Conservation (phyloP, 2,888 invertebrate genomes). For the Caenorhabditis sp. region DNA sequence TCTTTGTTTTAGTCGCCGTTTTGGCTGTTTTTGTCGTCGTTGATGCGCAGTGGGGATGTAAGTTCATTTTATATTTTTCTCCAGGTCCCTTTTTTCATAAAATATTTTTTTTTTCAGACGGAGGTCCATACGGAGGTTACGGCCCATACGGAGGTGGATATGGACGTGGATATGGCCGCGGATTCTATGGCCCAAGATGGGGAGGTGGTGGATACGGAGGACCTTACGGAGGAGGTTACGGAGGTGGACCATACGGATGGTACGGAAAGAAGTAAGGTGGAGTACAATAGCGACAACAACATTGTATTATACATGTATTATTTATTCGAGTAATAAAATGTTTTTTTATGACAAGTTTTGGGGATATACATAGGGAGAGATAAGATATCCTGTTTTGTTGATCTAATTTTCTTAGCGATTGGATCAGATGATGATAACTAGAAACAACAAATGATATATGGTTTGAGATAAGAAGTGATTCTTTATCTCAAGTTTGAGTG, state of each 20-base stretch:
- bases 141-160: slow-evolving; percentile 1
- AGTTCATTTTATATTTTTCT: slow-evolving; percentile 2
- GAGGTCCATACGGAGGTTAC: slow-evolving; percentile 10
- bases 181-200: neutral
- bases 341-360: neutral
- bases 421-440: too few relatives aligned
- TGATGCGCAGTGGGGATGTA: slow-evolving; percentile 40
- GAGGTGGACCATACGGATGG: slow-evolving; percentile 19
- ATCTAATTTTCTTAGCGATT: too few relatives aligned
- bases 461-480: too few relatives aligned
- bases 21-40: slow-evolving; percentile 17
- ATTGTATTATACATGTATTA: neutral
- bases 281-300: neutral
- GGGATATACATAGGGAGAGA: too few relatives aligned
- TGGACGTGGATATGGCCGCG: slow-evolving; percentile 9
- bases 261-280: slow-evolving; percentile 10
- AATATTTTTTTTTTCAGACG: slow-evolving; percentile 12
- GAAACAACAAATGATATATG: too few relatives aligned
- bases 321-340: neutral
- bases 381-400: too few relatives aligned
- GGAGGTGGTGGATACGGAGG: neutral
- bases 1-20: slow-evolving; percentile 33
- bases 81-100: neutral
- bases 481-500: too few relatives aligned
- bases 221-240: slow-evolving; percentile 12